Evolutionary conservation across 2,113 vertebrate genomes (phyloP), one percentile per base, ranked within the genome.

Genomic region (Abramis brama): DNA sequence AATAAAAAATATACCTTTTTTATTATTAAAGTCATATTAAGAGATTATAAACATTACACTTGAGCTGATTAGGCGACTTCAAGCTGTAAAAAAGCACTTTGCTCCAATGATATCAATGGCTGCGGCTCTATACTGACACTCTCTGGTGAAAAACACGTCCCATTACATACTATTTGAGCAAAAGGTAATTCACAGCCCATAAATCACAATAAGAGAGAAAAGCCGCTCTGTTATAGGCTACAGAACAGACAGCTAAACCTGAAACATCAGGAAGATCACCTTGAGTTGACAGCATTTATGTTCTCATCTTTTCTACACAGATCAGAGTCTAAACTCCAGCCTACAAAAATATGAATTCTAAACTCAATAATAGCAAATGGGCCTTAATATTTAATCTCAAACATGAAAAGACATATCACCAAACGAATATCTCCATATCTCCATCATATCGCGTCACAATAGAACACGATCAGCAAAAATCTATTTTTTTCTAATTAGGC

Each of bases 111-210:
- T 45, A 73, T 80, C 82, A 87, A 45, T 74, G 71, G 82, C 82
- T 36, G 70, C 78, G 12, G 90, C 93, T 94, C 93, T 88, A 93
- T 86, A 93, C 90, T 95, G 94, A 95, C 94, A 90, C 94, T 92
- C 92, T 89, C 94, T 93, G 94, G 94, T 62, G 89, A 88, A 90
- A 88, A 39, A 86, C 76, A 79, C 76, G 74, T n/a, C 10, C 36
- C 70, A 47, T 80, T 77, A 75, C n/a, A 60, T 27, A 62, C 36
- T 86, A 50, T 74, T 45, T 74, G 39, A 30, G 33, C 4, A 39
- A 50, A 66, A 52, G 57, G 13, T 15, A 27, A 59, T 43, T 52
- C 39, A 47, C 25, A 27, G 76, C 47, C 75, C 59, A 83, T 9
- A 52, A 66, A 47, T 27, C 52, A 66, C 6, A 21, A 47, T 50